Conservation (phyloP, 2,797 vertebrate genomes). For the Mormyrops boulengeri region DNA sequence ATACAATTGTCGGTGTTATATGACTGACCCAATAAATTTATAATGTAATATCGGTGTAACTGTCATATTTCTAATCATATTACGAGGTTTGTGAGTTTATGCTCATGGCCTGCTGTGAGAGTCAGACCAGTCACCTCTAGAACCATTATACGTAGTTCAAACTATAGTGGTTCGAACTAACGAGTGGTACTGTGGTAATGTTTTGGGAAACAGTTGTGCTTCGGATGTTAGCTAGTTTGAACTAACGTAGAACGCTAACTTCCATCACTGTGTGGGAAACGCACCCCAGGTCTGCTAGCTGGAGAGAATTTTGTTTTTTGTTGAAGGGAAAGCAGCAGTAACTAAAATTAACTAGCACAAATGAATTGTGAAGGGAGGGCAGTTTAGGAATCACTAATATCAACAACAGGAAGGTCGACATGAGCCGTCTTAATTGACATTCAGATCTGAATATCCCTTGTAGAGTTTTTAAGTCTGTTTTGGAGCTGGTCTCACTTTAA, state of each 20-base stretch:
- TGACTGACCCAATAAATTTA: neutral
- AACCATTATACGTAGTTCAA: too few species aligned
- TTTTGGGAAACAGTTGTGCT: too few species aligned
- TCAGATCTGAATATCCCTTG: neutral
- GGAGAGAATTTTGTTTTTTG: neutral
- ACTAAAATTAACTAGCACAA: neutral
- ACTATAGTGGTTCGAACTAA: too few species aligned
- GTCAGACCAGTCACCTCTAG: too few species aligned
- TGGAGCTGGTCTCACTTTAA: slow-evolving; percentile 18
- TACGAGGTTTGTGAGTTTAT: too few species aligned
- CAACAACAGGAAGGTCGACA: neutral
- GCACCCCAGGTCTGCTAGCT: neutral
- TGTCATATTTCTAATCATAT: neutral
- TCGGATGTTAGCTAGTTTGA: too few species aligned
- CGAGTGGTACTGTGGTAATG: too few species aligned
- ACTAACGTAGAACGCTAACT: too few species aligned
- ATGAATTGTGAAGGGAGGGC: neutral
- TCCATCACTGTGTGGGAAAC: too few species aligned
- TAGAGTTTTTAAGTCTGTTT: neutral
- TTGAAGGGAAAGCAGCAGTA: neutral
- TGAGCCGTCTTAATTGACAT: neutral
- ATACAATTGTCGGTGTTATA: neutral
- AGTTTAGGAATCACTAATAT: neutral
- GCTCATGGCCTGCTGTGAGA: too few species aligned
- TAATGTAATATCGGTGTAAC: neutral